phyloP scores from a whole-genome alignment of 2,797 vertebrate genomes.

The Microchirus variegatus region DNA sequence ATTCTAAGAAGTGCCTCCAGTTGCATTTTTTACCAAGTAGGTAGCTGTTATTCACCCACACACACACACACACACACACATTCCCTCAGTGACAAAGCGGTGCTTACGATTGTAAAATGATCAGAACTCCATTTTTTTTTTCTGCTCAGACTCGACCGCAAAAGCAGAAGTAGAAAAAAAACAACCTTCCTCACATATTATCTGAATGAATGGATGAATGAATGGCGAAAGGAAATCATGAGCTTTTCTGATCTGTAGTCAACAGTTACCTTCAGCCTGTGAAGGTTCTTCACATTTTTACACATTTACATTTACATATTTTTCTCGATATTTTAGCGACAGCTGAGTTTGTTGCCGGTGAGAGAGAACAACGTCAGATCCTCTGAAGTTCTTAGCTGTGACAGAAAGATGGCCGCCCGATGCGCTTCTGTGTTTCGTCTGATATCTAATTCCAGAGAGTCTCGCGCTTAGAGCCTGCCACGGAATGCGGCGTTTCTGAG shows the following conservation, averaged over 20 bases:
- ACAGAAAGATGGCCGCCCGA: constrained; percentile 21
- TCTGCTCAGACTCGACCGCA: not conserved
- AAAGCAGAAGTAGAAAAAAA: not conserved
- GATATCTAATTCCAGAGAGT: constrained; percentile 47
- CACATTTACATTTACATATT: constrained; percentile 1
- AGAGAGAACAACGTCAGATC: constrained; percentile 26
- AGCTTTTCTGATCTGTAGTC: constrained; percentile 4
- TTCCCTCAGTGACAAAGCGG: not conserved
- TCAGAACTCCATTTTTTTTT: not conserved
- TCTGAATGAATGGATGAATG: constrained; percentile 7
- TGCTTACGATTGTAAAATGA: not conserved
- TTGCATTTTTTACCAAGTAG: not conserved
- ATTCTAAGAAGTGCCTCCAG: not conserved
- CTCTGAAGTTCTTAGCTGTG: constrained; percentile 25
- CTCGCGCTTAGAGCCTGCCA: constrained; percentile 30
- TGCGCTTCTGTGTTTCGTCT: constrained; percentile 11
- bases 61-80: not conserved
- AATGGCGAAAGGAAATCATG: constrained; percentile 2
- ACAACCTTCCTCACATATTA: not conserved
- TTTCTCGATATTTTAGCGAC: constrained; percentile 31
- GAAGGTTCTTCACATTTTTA: constrained; percentile 5
- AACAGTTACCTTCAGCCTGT: constrained; percentile 1
- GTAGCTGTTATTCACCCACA: constrained; percentile 16
- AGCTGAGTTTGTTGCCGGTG: constrained; percentile 1
- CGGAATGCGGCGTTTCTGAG: constrained; percentile 57